phyloP scores from a whole-genome alignment of 2,113 vertebrate genomes.

The Erythrocercus mccallii region DNA sequence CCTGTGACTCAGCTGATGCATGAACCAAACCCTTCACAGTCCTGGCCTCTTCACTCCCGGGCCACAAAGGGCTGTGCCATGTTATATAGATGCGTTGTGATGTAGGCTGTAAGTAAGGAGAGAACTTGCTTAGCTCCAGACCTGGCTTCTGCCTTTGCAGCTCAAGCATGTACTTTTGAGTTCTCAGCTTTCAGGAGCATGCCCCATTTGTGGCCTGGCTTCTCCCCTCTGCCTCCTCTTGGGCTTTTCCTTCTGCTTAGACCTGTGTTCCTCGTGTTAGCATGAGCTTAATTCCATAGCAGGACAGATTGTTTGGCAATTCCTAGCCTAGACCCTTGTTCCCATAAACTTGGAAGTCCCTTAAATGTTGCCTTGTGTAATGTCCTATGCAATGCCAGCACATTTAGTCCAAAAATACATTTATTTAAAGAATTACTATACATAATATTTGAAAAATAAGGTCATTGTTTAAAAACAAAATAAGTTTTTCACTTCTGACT shows the following conservation, averaged over 20 bases:
- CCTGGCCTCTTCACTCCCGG: neutral
- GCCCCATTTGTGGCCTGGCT: neutral
- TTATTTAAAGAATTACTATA: slow-evolving; percentile 71
- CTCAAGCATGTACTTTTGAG: fast-evolving
- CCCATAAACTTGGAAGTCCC: neutral
- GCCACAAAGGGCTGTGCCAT: no score
- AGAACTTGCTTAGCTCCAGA: neutral
- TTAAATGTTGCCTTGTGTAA: neutral
- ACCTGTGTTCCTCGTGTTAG: fast-evolving
- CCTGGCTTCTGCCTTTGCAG: neutral
- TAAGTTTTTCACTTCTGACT: neutral
- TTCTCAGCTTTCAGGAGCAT: neutral
- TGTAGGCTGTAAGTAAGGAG: fast-evolving
- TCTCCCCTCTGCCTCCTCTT: neutral
- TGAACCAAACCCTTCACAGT: neutral
- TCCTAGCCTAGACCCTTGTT: neutral
- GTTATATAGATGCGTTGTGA: fast-evolving
- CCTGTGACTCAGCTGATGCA: neutral
- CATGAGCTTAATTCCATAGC: neutral
- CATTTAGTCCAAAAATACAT: slow-evolving; percentile 42
- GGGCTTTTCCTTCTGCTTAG: neutral
- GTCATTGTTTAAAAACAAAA: neutral
- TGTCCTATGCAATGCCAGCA: neutral
- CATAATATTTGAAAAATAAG: slow-evolving; percentile 58
- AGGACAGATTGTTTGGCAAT: neutral